Percentiles rank a stretch among this genome's conserved stretches.
Evolutionary conservation across 2,888 invertebrate species (phyloP).

Genomic region (Drosophila macrospina): DNA sequence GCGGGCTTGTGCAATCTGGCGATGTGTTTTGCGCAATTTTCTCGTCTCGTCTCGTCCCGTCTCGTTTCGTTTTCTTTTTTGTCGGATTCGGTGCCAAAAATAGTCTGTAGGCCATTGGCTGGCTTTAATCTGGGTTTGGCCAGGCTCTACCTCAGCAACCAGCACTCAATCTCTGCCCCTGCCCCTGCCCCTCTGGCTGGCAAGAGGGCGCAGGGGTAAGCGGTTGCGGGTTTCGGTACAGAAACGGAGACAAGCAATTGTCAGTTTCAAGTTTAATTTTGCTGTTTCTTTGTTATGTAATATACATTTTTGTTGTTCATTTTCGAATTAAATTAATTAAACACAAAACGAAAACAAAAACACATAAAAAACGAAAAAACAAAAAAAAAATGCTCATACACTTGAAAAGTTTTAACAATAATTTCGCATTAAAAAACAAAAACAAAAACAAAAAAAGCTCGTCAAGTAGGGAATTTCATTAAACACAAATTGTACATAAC

Average conservation of each 20-base stretch:
- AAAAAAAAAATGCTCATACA: slow-evolving; percentile 81
- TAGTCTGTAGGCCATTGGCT: slow-evolving; percentile 64
- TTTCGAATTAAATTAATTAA: slow-evolving; percentile 54
- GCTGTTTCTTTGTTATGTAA: slow-evolving; percentile 66
- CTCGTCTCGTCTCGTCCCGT: slow-evolving; percentile 47
- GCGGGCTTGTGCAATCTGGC: slow-evolving; percentile 63
- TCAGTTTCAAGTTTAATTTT: slow-evolving; percentile 51
- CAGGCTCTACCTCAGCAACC: slow-evolving; percentile 17
- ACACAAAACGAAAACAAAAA: slow-evolving; percentile 32
- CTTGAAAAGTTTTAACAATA: slow-evolving; percentile 83
- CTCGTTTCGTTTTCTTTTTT: too few species aligned
- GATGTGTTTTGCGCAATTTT: slow-evolving; percentile 37
- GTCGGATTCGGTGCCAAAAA: slow-evolving; percentile 77
- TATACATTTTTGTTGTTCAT: slow-evolving; percentile 57
- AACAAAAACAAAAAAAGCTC: slow-evolving; percentile 27
- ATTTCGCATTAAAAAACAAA: slow-evolving; percentile 71
- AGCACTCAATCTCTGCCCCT: neutral
- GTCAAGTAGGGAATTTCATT: slow-evolving; percentile 79
- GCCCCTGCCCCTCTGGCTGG: neutral
- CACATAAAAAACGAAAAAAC: slow-evolving; percentile 4
- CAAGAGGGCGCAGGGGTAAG: neutral
- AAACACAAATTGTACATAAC: slow-evolving; percentile 74
- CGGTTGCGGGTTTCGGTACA: slow-evolving; percentile 20
- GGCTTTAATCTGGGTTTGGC: slow-evolving; percentile 36
- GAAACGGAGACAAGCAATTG: slow-evolving; percentile 38